Evolutionary conservation across 1,140 invertebrate genomes (phyloP).

Genomic region (Homalodisca vitripennis): DNA sequence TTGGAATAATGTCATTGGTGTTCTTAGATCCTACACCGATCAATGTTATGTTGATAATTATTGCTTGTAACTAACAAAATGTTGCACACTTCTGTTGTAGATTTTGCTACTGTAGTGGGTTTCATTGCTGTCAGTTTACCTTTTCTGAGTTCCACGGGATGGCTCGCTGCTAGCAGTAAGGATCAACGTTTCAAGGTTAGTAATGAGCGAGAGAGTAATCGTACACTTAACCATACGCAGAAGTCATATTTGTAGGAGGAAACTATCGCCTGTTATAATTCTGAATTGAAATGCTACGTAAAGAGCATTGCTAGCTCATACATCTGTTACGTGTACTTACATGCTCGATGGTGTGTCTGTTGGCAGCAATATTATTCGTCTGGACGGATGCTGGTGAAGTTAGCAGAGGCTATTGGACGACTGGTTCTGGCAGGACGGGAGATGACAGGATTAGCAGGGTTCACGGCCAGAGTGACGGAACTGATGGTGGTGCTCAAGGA

Average conservation of each 20-base stretch:
- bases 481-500: slow-evolving; percentile 85
- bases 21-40: no score
- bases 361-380: slow-evolving; percentile 90
- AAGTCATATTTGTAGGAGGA: no score
- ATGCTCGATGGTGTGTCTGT: no score
- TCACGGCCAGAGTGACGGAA: slow-evolving; percentile 89
- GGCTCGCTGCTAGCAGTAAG: slow-evolving; percentile 60
- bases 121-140: slow-evolving; percentile 94
- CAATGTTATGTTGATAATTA: no score
- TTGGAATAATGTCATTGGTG: no score
- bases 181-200: slow-evolving; percentile 68
- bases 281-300: no score
- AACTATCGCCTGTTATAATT: no score
- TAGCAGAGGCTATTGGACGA: slow-evolving; percentile 95
- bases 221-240: no score
- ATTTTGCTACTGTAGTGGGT: slow-evolving; percentile 91
- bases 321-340: no score
- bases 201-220: no score
- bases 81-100: slow-evolving; percentile 60
- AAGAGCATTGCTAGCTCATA: no score
- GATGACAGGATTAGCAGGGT: slow-evolving; percentile 89
- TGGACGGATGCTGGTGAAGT: slow-evolving; percentile 94
- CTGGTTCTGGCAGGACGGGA: slow-evolving; percentile 92
- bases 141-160: slow-evolving; percentile 72
- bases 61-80: no score